Percentiles rank a stretch among this genome's conserved stretches.
These are phyloP conservation scores for Pinctada fucata DNA, from an alignment of 2,888 invertebrate species.

Conservation along the genomic window DNA sequence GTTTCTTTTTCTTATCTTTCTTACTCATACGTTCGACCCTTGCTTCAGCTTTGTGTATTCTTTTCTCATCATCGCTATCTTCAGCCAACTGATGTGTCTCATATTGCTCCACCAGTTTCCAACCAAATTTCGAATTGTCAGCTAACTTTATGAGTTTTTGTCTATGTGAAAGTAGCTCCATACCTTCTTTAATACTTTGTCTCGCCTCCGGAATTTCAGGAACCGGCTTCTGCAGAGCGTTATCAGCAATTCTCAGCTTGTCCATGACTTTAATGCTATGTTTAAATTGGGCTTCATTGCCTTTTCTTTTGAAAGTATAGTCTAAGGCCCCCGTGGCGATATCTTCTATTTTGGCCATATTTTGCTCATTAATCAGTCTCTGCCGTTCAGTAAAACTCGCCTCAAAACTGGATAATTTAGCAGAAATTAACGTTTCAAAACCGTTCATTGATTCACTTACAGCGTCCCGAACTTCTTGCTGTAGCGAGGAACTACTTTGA, in stretches of 20 bases:
- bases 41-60: not conserved
- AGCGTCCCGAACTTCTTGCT: not conserved
- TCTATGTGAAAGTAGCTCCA: not conserved
- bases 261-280: not conserved
- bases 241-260: not conserved
- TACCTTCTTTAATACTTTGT: not conserved
- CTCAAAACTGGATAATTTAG: not conserved
- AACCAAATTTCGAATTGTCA: not conserved
- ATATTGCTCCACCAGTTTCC: not conserved
- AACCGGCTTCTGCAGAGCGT: not conserved
- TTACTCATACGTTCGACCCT: not conserved
- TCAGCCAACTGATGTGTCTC: constrained; percentile 10
- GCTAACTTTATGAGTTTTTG: not conserved
- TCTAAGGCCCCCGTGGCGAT: not conserved
- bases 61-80: constrained; percentile 8
- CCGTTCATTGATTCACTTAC: not conserved
- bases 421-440: not conserved
- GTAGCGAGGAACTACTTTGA: not conserved
- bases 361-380: not conserved
- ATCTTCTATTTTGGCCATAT: not conserved
- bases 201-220: not conserved
- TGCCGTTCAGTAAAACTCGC: not conserved
- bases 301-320: constrained; percentile 1
- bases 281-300: not conserved
- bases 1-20: not conserved